Conservation (phyloP, 2,797 vertebrate genomes). For the Protonibea diacanthus region DNA sequence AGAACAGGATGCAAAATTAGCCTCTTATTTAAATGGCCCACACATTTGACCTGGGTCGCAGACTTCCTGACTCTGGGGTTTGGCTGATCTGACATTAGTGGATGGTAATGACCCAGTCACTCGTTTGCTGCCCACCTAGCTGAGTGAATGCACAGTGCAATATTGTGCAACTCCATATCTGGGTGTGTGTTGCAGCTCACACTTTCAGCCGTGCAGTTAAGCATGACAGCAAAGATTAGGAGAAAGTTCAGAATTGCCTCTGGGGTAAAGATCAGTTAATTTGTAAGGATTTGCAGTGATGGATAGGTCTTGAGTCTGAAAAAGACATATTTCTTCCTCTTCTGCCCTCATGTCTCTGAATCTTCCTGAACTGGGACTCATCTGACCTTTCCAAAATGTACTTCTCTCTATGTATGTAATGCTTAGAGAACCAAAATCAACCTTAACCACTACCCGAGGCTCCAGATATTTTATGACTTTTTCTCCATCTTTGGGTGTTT, state of each 20-base stretch:
- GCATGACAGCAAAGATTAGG: conserved; percentile 34
- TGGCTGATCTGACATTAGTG: conserved; percentile 53
- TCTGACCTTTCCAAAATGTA: background rate
- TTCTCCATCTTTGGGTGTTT: background rate
- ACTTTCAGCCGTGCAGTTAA: conserved; percentile 26
- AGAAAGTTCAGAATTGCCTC: conserved; percentile 4
- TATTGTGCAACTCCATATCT: conserved; percentile 25
- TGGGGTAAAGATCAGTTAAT: background rate
- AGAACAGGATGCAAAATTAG: conserved; percentile 71
- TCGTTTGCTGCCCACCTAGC: conserved; percentile 39
- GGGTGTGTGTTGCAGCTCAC: conserved; percentile 40
- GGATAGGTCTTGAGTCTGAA: background rate
- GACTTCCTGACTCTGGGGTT: conserved; percentile 74
- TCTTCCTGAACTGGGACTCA: background rate
- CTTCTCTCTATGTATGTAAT: background rate
- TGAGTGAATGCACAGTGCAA: conserved; percentile 20
- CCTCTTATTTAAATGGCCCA: conserved; percentile 51
- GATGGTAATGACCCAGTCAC: conserved; percentile 61
- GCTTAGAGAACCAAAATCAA: background rate
- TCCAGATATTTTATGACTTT: background rate
- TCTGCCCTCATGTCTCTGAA: background rate
- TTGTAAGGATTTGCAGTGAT: background rate
- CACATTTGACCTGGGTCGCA: conserved; percentile 48
- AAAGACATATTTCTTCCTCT: background rate
- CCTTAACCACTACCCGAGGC: background rate